Conservation (phyloP, 1,140 invertebrate species). For the Cepaea nemoralis region DNA sequence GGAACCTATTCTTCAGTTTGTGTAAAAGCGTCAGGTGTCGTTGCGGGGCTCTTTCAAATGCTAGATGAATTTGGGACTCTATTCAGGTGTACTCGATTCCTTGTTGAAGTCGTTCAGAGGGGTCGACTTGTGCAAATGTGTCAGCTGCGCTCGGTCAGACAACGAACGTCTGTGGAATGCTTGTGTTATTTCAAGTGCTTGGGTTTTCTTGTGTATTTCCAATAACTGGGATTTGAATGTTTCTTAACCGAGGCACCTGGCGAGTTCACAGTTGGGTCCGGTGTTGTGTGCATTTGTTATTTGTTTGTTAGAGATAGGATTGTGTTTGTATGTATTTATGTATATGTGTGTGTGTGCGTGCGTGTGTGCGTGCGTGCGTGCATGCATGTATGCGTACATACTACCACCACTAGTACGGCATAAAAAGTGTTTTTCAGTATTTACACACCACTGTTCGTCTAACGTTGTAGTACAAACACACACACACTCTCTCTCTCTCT, state of each 20-base stretch:
- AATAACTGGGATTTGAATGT: too few relatives aligned
- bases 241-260: not conserved
- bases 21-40: not conserved
- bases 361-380: too few relatives aligned
- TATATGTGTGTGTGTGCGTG: too few relatives aligned
- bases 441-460: too few relatives aligned
- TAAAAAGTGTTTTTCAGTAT: too few relatives aligned
- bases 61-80: not conserved
- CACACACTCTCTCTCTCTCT: too few relatives aligned
- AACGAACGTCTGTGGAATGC: not conserved
- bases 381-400: too few relatives aligned
- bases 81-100: not conserved
- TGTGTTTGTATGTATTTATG: too few relatives aligned
- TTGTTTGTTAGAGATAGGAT: too few relatives aligned
- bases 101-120: not conserved
- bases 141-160: not conserved
- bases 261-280: not conserved
- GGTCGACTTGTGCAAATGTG: not conserved
- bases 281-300: too few relatives aligned
- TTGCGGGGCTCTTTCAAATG: not conserved
- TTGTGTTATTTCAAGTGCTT: not conserved
- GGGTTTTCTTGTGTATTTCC: not conserved
- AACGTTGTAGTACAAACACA: too few relatives aligned
- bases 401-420: too few relatives aligned
- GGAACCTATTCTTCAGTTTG: not conserved